Conservation (phyloP, 2,888 invertebrate genomes). For the Agapostemon virescens region DNA sequence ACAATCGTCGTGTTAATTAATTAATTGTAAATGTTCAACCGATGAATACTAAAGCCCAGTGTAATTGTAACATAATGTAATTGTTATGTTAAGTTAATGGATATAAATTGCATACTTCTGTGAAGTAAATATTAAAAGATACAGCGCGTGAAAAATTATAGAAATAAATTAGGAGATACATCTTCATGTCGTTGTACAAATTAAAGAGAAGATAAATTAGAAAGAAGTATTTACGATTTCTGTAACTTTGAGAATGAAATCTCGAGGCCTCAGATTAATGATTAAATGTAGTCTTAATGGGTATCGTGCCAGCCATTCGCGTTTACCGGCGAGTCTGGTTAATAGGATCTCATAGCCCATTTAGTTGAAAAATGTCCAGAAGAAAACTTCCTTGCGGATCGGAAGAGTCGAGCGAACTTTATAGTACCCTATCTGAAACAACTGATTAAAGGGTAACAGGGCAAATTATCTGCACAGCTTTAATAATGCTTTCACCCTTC, state of each 20-base stretch:
- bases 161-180: neutral
- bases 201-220: neutral
- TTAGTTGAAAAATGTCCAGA: slow-evolving; percentile 1
- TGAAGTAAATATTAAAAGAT: neutral
- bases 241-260: neutral
- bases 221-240: neutral
- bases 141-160: neutral
- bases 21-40: too few species aligned
- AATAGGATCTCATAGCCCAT: neutral
- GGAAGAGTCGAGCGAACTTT: neutral
- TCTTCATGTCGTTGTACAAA: neutral
- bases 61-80: too few species aligned
- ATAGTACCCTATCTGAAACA: slow-evolving; percentile 1
- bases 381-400: neutral
- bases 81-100: too few species aligned
- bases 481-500: neutral
- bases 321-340: neutral
- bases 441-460: neutral
- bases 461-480: neutral
- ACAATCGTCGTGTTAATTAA: too few species aligned
- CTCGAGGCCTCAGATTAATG: neutral
- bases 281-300: neutral
- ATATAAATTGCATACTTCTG: too few species aligned
- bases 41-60: too few species aligned
- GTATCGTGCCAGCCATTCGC: neutral